These are phyloP conservation scores for Linnaemya tessellans DNA, from an alignment of 2,888 invertebrate species.

Conservation along the genomic window DNA sequence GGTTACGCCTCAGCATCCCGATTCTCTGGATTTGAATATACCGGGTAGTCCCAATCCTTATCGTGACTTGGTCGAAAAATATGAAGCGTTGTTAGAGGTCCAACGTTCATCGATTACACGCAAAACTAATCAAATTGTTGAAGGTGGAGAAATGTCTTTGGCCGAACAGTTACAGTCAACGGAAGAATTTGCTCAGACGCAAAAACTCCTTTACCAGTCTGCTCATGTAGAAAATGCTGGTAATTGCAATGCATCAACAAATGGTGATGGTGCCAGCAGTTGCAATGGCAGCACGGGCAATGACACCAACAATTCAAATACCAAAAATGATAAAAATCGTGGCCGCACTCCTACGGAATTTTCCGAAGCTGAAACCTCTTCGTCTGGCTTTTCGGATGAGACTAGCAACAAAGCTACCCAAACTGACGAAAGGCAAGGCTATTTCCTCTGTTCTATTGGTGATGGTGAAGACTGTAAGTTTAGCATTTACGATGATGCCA, in stretches of 20 bases:
- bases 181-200: conserved; percentile 87
- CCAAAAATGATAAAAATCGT: conserved; percentile 80
- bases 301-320: conserved; percentile 52
- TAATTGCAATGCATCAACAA: conserved; percentile 54
- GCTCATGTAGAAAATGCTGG: conserved; percentile 51
- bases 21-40: conserved; percentile 79
- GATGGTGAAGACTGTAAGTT: conserved; percentile 94
- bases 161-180: conserved; percentile 89
- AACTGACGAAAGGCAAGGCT: conserved; percentile 91
- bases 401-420: conserved; percentile 93
- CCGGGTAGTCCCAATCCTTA: conserved; percentile 86
- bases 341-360: conserved; percentile 92
- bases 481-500: conserved; percentile 92
- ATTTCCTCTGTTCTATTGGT: conserved; percentile 92
- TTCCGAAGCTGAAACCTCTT: conserved; percentile 93
- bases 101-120: conserved; percentile 87
- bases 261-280: conserved; percentile 78
- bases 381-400: conserved; percentile 93
- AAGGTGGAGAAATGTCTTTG: conserved; percentile 77
- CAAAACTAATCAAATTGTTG: conserved; percentile 83
- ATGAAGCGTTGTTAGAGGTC: conserved; percentile 91
- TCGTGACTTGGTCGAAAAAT: conserved; percentile 92
- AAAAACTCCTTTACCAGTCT: conserved; percentile 70
- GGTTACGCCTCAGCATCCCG: conserved; percentile 76
- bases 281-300: conserved; percentile 72